A percentile compares a stretch with the other conserved stretches of the same genome.
These are phyloP conservation scores for Lamellibrachia satsuma DNA, from an alignment of 2,888 invertebrate species.

Conservation along the genomic window DNA sequence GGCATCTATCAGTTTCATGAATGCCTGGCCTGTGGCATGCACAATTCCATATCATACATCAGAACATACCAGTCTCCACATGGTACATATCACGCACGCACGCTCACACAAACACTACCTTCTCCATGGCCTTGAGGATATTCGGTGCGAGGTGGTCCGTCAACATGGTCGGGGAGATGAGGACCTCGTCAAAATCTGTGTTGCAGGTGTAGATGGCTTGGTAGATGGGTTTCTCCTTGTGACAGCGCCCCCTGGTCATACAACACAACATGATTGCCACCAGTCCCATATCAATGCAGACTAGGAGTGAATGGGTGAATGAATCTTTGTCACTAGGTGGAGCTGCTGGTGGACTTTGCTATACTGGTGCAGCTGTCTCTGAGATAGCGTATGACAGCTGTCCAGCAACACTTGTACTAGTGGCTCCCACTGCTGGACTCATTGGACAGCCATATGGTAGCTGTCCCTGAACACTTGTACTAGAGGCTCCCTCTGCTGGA, in stretches of 20 bases:
- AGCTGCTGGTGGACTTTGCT: neutral
- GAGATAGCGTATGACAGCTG: no score
- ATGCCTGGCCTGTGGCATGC: no score
- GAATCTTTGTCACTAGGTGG: neutral
- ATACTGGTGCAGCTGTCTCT: no score
- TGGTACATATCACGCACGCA: no score
- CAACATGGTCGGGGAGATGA: slow-evolving; percentile 88
- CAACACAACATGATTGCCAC: neutral
- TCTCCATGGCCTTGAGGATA: slow-evolving; percentile 82
- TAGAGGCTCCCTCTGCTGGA: no score
- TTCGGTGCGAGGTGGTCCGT: slow-evolving; percentile 92
- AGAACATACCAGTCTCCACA: no score
- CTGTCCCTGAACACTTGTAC: no score
- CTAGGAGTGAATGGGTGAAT: neutral
- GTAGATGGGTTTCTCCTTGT: slow-evolving; percentile 76
- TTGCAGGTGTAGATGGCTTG: slow-evolving; percentile 88
- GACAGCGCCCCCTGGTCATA: slow-evolving; percentile 26
- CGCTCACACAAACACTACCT: slow-evolving; percentile 69
- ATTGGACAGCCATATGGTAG: no score
- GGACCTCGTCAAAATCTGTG: slow-evolving; percentile 84
- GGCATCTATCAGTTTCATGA: no score
- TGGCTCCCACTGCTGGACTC: no score
- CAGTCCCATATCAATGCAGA: neutral
- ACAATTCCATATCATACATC: no score
- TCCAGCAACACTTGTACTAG: no score